These are phyloP conservation scores for Paramisgurnus dabryanus DNA, from an alignment of 2,113 vertebrate species.

Conservation along the genomic window DNA sequence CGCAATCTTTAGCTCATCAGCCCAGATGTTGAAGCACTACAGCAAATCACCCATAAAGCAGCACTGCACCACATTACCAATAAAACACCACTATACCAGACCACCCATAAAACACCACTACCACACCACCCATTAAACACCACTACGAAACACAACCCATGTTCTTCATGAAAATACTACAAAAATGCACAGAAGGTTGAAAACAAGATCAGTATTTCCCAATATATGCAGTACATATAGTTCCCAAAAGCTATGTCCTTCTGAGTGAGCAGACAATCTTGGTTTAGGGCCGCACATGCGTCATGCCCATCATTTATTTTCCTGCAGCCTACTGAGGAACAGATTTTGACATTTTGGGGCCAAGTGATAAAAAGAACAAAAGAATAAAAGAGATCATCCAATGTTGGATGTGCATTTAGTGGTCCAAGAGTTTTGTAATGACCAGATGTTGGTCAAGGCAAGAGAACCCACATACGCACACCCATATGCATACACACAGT, in stretches of 20 bases:
- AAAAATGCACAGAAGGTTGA: too few relatives aligned
- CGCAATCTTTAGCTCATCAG: not conserved
- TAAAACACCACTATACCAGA: too few relatives aligned
- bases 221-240: too few relatives aligned
- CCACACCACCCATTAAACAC: too few relatives aligned
- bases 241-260: not conserved
- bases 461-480: not conserved
- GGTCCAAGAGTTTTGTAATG: conserved; percentile 26
- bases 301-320: conserved; percentile 29
- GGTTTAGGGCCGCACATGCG: not conserved
- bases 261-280: conserved; percentile 2
- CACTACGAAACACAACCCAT: too few relatives aligned
- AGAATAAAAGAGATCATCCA: conserved; percentile 25
- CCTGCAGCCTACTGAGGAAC: conserved; percentile 24
- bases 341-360: conserved; percentile 16
- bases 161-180: too few relatives aligned
- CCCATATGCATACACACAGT: conserved; percentile 9
- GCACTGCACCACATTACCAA: too few relatives aligned
- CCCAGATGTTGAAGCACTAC: not conserved
- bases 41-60: too few relatives aligned
- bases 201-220: too few relatives aligned
- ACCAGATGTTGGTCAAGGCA: conserved; percentile 36
- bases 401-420: conserved; percentile 30
- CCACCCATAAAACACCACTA: too few relatives aligned
- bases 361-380: conserved; percentile 8